Evolutionary conservation across 2,797 vertebrate species (phyloP).

Genomic region (Lycodopsis pacificus): DNA sequence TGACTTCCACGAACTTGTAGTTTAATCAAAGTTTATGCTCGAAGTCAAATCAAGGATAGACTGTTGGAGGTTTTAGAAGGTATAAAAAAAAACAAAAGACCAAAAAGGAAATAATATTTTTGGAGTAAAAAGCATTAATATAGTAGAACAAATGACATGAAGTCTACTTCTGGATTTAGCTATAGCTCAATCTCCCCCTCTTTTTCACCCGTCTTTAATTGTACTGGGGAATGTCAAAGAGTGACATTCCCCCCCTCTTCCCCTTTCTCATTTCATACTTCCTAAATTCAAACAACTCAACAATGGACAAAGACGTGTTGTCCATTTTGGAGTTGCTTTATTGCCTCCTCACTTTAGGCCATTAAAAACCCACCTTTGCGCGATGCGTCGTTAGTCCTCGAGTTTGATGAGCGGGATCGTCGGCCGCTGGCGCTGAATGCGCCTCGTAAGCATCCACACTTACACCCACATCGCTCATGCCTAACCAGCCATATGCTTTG

Average conservation of each 20-base stretch:
- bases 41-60: not conserved
- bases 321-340: not conserved
- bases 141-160: not conserved
- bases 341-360: not conserved
- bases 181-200: not conserved
- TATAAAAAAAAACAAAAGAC: not conserved
- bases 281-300: not conserved
- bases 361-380: not conserved
- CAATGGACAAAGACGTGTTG: not conserved
- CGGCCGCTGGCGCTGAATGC: not conserved
- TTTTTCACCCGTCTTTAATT: not conserved
- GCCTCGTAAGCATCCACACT: not conserved
- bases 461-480: constrained; percentile 48
- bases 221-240: not conserved
- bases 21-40: not conserved
- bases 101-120: not conserved
- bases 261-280: constrained; percentile 3
- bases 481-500: constrained; percentile 69
- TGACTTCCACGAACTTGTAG: not conserved
- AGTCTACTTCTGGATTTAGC: not conserved
- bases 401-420: not conserved
- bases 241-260: constrained; percentile 12
- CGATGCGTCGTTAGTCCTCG: not conserved
- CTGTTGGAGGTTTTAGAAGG: not conserved
- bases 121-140: not conserved